Evolutionary conservation across 1,140 invertebrate species (phyloP).

Genomic region (Elysia chlorotica): DNA sequence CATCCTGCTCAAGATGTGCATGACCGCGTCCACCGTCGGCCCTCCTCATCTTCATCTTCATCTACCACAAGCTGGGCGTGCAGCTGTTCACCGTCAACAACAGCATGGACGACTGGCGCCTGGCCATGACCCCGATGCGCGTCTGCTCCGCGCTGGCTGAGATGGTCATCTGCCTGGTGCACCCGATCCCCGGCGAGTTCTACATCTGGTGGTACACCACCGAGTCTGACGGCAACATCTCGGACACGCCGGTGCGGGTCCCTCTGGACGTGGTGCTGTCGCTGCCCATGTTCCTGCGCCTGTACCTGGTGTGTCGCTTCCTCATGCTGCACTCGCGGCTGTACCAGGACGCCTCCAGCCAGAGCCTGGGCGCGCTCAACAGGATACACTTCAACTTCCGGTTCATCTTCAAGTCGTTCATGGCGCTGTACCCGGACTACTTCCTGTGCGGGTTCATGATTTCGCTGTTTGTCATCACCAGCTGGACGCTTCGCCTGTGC

Average conservation of each 20-base stretch:
- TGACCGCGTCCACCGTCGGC: slow-evolving; percentile 51
- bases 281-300: slow-evolving; percentile 59
- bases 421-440: slow-evolving; percentile 60
- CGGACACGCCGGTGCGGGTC: slow-evolving; percentile 11
- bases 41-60: slow-evolving; percentile 46
- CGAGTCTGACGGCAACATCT: slow-evolving; percentile 17
- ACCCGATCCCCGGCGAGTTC: slow-evolving; percentile 55
- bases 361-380: slow-evolving; percentile 61
- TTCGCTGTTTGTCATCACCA: slow-evolving; percentile 49
- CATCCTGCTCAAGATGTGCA: slow-evolving; percentile 45
- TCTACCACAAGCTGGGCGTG: slow-evolving; percentile 53
- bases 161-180: slow-evolving; percentile 53
- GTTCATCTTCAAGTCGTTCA: slow-evolving; percentile 62
- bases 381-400: slow-evolving; percentile 57
- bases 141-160: slow-evolving; percentile 47
- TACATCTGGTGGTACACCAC: slow-evolving; percentile 24
- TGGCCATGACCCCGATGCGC: slow-evolving; percentile 44
- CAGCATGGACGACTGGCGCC: slow-evolving; percentile 53
- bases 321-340: slow-evolving; percentile 58
- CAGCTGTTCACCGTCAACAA: slow-evolving; percentile 57
- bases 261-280: slow-evolving; percentile 55
- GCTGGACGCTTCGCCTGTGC: slow-evolving; percentile 56
- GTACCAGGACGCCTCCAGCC: slow-evolving; percentile 58
- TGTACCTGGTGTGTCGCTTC: slow-evolving; percentile 53
- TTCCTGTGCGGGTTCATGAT: slow-evolving; percentile 54